A percentile compares a stretch with the other conserved stretches of the same genome.
These are phyloP conservation scores for Muscicapa comitata DNA, from an alignment of 2,797 vertebrate species.

Conservation along the genomic window DNA sequence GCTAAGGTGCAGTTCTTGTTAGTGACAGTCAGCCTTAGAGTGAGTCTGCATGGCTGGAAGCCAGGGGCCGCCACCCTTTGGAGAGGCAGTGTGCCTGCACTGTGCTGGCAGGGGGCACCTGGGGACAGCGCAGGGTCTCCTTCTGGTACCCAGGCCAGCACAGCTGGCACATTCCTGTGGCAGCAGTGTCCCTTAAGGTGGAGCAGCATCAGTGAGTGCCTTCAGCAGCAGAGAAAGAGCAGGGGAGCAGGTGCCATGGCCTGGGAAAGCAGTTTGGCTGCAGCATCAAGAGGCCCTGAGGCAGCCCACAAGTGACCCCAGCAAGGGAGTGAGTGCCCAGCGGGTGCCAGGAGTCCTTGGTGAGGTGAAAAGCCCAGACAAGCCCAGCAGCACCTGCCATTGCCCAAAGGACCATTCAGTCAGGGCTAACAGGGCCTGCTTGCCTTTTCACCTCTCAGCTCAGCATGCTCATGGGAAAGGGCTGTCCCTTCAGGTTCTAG, in stretches of 20 bases:
- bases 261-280: fast-evolving
- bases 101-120: background rate
- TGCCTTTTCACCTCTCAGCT: background rate
- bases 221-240: background rate
- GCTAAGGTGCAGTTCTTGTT: background rate
- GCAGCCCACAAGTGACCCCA: background rate
- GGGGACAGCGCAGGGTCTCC: background rate
- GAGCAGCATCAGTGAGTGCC: background rate
- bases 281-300: background rate
- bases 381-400: background rate
- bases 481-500: background rate
- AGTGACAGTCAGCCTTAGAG: fast-evolving
- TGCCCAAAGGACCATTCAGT: background rate
- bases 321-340: background rate
- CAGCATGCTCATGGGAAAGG: background rate
- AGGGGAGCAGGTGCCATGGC: background rate
- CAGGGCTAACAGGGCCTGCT: background rate
- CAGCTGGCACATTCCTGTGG: fast-evolving
- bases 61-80: background rate
- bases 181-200: background rate
- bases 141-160: background rate
- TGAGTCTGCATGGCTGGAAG: background rate
- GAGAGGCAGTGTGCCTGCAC: background rate
- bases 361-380: background rate
- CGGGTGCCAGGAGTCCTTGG: background rate